Conservation (phyloP, 1,140 invertebrate species). For the Panagrolaimus sp. region DNA sequence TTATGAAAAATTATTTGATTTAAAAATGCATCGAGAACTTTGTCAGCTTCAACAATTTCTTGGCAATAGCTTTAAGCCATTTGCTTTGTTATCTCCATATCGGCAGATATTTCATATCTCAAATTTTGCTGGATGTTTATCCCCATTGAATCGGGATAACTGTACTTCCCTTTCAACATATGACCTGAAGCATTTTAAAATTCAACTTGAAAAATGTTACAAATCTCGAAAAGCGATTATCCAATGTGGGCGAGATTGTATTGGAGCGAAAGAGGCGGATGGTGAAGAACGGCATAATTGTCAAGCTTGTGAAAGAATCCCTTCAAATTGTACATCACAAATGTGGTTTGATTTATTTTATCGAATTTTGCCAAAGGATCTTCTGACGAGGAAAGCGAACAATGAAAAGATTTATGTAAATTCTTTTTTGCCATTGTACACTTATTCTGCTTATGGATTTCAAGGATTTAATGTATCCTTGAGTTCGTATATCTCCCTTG, state of each 20-base stretch:
- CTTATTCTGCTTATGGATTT: slow-evolving; percentile 40
- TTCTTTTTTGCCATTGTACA: slow-evolving; percentile 54
- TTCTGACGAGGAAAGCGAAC: slow-evolving; percentile 25
- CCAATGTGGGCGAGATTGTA: slow-evolving; percentile 30
- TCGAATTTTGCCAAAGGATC: slow-evolving; percentile 52
- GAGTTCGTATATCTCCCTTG: slow-evolving; percentile 27
- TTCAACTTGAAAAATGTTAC: slow-evolving; percentile 19
- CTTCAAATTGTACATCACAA: slow-evolving; percentile 47
- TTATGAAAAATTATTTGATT: slow-evolving; percentile 41
- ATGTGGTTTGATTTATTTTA: slow-evolving; percentile 60
- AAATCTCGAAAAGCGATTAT: slow-evolving; percentile 31
- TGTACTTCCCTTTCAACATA: slow-evolving; percentile 43
- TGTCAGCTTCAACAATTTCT: slow-evolving; percentile 50
- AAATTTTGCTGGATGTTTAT: slow-evolving; percentile 52
- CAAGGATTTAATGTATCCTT: slow-evolving; percentile 34
- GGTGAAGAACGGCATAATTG: slow-evolving; percentile 10
- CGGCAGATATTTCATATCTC: slow-evolving; percentile 53
- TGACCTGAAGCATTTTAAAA: slow-evolving; percentile 18
- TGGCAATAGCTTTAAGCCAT: slow-evolving; percentile 26
- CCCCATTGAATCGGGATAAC: slow-evolving; percentile 45
- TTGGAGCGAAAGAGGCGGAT: slow-evolving; percentile 18
- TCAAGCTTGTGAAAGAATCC: slow-evolving; percentile 31
- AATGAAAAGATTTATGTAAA: slow-evolving; percentile 44
- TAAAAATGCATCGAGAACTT: slow-evolving; percentile 44
- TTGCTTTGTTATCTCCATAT: slow-evolving; percentile 47